Evolutionary conservation across 1,140 invertebrate species (phyloP).

Genomic region (Melanaphis sacchari): DNA sequence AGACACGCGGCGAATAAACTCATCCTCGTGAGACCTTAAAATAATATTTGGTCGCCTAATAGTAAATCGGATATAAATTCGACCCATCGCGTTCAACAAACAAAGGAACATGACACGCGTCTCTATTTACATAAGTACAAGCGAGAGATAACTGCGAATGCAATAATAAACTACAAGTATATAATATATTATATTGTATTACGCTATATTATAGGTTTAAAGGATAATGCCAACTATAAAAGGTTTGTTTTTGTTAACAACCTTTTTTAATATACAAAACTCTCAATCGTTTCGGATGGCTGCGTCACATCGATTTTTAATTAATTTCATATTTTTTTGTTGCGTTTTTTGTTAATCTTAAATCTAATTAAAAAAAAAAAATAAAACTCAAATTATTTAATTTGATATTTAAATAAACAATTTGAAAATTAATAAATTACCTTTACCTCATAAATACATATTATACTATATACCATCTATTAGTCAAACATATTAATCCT

Average conservation of each 20-base stretch:
- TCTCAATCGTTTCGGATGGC: not conserved
- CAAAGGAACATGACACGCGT: not conserved
- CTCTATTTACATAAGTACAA: not conserved
- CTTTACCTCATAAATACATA: no score
- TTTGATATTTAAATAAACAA: not conserved
- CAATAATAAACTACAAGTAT: slow-evolving; percentile 8
- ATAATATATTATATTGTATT: slow-evolving; percentile 2
- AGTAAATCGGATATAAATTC: slow-evolving; percentile 17
- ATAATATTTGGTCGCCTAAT: slow-evolving; percentile 10
- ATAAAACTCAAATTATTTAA: not conserved
- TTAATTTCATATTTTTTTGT: not conserved
- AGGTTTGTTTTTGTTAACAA: not conserved
- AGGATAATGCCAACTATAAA: not conserved
- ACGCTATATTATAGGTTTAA: not conserved
- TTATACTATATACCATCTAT: not conserved
- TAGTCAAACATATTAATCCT: not conserved
- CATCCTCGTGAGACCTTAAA: not conserved
- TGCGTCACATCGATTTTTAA: not conserved
- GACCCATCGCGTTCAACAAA: not conserved
- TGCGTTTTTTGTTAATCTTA: not conserved
- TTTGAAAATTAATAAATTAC: not conserved
- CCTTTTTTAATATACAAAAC: not conserved
- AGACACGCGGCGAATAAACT: not conserved
- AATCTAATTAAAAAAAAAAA: no score
- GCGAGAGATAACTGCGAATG: not conserved